Conservation (phyloP, 2,888 invertebrate genomes). For the Galerucella nymphaeae region DNA sequence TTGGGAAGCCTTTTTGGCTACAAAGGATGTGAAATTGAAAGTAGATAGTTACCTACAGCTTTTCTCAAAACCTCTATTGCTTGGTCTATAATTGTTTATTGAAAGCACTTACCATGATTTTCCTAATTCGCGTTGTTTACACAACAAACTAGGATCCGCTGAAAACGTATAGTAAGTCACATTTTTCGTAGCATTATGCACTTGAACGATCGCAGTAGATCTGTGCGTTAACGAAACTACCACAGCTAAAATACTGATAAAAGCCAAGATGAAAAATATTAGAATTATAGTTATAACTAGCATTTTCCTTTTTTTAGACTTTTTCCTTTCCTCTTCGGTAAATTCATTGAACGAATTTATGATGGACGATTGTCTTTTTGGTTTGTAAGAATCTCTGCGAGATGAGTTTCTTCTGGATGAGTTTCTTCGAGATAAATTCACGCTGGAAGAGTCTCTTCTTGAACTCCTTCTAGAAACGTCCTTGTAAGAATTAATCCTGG, state of each 20-base stretch:
- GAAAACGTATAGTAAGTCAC: conserved; percentile 60
- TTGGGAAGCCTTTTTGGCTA: too few relatives aligned
- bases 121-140: conserved; percentile 24
- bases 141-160: conserved; percentile 47
- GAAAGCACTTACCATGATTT: conserved; percentile 32
- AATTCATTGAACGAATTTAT: not conserved
- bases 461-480: conserved; percentile 17
- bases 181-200: conserved; percentile 50
- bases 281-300: conserved; percentile 78
- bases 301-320: conserved; percentile 75
- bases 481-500: conserved; percentile 14
- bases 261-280: conserved; percentile 78
- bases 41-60: too few relatives aligned
- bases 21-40: too few relatives aligned
- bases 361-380: conserved; percentile 7
- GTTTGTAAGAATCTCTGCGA: not conserved
- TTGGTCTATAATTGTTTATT: too few relatives aligned
- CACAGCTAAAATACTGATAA: conserved; percentile 80
- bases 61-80: too few relatives aligned
- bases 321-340: conserved; percentile 62
- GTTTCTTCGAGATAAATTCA: conserved; percentile 1
- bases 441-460: conserved; percentile 14
- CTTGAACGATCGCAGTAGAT: conserved; percentile 49
- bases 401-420: conserved; percentile 24
- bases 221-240: conserved; percentile 76